A percentile compares a stretch with the other conserved stretches of the same genome.
These are phyloP conservation scores for Saxicola maurus DNA, from an alignment of 2,797 vertebrate genomes.

Conservation along the genomic window DNA sequence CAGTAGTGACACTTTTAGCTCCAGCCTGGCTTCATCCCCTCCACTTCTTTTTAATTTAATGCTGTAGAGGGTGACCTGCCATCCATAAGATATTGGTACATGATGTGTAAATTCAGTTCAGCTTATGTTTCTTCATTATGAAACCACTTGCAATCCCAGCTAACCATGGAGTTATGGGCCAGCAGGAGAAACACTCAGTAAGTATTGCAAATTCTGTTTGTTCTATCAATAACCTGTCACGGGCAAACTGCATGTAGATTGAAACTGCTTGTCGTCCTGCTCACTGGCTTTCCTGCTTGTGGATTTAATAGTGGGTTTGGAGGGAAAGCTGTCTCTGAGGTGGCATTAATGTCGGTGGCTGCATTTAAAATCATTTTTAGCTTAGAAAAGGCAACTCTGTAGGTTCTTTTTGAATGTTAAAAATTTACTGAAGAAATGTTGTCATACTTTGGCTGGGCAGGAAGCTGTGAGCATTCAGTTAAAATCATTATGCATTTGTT, in stretches of 20 bases:
- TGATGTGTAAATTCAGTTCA: conserved; percentile 87
- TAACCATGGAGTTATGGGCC: conserved; percentile 95
- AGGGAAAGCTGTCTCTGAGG: conserved; percentile 28
- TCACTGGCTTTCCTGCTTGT: conserved; percentile 21
- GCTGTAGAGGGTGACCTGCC: conserved; percentile 74
- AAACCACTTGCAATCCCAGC: conserved; percentile 95
- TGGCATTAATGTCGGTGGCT: neutral
- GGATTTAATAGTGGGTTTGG: neutral
- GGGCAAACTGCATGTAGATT: conserved; percentile 51
- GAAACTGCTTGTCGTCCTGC: conserved; percentile 38
- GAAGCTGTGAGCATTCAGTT: neutral
- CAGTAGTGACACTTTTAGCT: conserved; percentile 79
- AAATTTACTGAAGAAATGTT: neutral
- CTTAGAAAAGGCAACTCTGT: neutral
- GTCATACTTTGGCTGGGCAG: neutral
- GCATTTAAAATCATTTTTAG: neutral
- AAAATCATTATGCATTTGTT: neutral
- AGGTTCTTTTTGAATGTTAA: conserved; percentile 11
- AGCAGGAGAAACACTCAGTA: conserved; percentile 95
- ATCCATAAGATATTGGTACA: conserved; percentile 75
- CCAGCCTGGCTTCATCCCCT: conserved; percentile 66
- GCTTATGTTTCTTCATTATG: conserved; percentile 90
- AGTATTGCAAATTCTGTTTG: conserved; percentile 78
- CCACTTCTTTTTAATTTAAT: conserved; percentile 65
- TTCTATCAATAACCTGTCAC: conserved; percentile 51